Conservation (phyloP, 2,113 vertebrate genomes). For the Rousettus leschenaultii region DNA sequence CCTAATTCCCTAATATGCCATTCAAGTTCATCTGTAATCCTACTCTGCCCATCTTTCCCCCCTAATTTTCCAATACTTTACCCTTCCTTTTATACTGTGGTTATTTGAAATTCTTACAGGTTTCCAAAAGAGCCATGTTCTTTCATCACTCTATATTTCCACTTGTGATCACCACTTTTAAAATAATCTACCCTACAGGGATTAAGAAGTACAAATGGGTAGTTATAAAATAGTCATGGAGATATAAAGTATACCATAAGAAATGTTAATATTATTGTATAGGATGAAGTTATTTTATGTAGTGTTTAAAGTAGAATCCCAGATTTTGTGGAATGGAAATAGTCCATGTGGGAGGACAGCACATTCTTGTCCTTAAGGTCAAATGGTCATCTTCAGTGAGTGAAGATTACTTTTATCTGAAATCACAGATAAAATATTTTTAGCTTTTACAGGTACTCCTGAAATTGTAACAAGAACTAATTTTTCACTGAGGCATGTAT, state of each 20-base stretch:
- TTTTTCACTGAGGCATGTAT: conserved; percentile 90
- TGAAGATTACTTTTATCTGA: conserved; percentile 38
- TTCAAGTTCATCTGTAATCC: not conserved
- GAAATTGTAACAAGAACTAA: conserved; percentile 57
- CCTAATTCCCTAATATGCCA: not conserved
- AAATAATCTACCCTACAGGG: not conserved
- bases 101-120: not conserved
- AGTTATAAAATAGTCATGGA: no score
- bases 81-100: not conserved
- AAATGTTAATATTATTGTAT: not conserved
- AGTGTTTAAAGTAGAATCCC: conserved; percentile 62
- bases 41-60: no score
- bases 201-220: no score
- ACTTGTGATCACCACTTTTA: not conserved
- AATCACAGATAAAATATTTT: conserved; percentile 32
- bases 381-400: conserved; percentile 28
- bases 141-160: not conserved
- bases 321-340: conserved; percentile 31
- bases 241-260: no score
- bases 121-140: not conserved
- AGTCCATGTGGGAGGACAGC: not conserved
- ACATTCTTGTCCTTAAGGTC: conserved; percentile 19
- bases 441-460: conserved; percentile 70
- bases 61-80: not conserved
- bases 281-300: conserved; percentile 64